Conservation (phyloP, 2,113 vertebrate species). For the Upupa epops region DNA sequence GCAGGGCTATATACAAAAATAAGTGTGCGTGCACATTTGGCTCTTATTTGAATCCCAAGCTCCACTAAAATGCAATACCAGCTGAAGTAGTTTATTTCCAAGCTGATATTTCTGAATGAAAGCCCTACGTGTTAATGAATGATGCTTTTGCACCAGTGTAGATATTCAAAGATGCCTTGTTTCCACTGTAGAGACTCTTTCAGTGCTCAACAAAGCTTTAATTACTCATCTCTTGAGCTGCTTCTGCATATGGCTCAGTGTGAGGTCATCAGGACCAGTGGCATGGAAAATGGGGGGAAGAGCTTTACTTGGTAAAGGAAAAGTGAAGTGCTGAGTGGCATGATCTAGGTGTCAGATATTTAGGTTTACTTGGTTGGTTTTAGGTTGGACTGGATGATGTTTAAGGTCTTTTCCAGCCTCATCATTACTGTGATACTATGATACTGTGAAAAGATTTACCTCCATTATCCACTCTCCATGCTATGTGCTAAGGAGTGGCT, state of each 20-base stretch:
- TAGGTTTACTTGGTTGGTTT: too few species aligned
- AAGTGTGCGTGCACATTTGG: background rate
- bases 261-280: background rate
- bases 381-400: too few species aligned
- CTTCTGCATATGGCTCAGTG: slow-evolving; percentile 19
- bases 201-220: background rate
- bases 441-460: too few species aligned
- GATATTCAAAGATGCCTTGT: background rate
- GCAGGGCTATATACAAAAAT: background rate
- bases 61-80: background rate
- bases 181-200: background rate
- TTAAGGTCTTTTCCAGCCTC: too few species aligned
- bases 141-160: slow-evolving; percentile 15
- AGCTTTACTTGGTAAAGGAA: background rate
- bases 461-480: fast-evolving
- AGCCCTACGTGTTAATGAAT: background rate
- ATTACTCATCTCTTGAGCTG: background rate
- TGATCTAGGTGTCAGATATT: too few species aligned
- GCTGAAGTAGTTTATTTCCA: slow-evolving; percentile 35
- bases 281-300: background rate
- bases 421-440: too few species aligned
- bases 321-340: too few species aligned
- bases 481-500: background rate
- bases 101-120: slow-evolving; percentile 31
- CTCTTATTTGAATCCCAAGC: slow-evolving; percentile 19